Conservation (phyloP, 2,113 vertebrate species). For the Neomonachus schauinslandi region DNA sequence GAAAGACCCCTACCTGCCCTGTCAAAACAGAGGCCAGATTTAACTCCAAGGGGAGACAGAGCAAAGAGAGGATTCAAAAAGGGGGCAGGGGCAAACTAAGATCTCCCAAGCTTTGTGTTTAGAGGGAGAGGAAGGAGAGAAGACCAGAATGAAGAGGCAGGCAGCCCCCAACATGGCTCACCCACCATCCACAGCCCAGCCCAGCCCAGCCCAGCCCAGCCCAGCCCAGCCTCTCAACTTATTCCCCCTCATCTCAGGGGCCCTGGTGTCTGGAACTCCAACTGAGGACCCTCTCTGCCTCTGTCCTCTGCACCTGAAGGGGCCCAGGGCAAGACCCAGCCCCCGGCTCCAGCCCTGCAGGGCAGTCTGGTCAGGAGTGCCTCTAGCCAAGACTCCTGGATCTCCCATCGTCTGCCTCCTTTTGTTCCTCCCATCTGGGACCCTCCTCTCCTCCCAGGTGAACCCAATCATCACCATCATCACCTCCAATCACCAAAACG, state of each 20-base stretch:
- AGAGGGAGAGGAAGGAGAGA: background rate
- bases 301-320: background rate
- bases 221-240: background rate
- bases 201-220: background rate
- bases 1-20: background rate
- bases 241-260: background rate
- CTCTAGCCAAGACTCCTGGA: background rate
- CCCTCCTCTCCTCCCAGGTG: background rate
- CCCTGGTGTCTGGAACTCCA: background rate
- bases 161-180: constrained; percentile 46
- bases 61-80: background rate
- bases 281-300: background rate
- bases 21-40: background rate
- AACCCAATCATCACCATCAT: background rate
- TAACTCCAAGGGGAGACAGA: background rate
- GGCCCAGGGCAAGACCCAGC: background rate
- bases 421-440: constrained; percentile 64
- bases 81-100: background rate
- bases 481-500: background rate
- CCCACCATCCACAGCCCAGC: background rate
- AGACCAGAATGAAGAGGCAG: background rate
- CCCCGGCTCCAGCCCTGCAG: background rate
- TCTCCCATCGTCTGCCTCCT: constrained; percentile 34
- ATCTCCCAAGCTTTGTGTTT: constrained; percentile 15
- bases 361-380: background rate